Percentiles rank a stretch among this genome's conserved stretches.
Evolutionary conservation across 2,888 invertebrate species (phyloP).

Genomic region (Panopea generosa): DNA sequence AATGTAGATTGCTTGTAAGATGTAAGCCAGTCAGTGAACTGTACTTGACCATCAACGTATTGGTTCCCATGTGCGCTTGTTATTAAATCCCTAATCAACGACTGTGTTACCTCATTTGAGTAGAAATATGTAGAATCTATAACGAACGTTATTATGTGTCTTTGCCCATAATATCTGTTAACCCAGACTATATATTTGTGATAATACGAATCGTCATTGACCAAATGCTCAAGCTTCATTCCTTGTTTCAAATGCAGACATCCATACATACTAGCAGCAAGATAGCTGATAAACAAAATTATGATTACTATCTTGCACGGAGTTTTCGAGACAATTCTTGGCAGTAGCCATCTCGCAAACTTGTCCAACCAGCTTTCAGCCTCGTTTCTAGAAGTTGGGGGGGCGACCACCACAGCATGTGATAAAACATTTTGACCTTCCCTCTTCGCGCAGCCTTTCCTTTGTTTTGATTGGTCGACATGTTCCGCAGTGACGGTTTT

Average conservation of each 20-base stretch:
- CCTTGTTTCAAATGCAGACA: constrained; percentile 56
- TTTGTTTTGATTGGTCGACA: constrained; percentile 31
- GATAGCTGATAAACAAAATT: constrained; percentile 65
- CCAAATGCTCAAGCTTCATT: constrained; percentile 44
- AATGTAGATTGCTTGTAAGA: constrained; percentile 10
- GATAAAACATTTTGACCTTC: constrained; percentile 16
- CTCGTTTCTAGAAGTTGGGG: constrained; percentile 45
- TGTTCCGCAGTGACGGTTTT: constrained; percentile 32
- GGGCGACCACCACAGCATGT: constrained; percentile 41
- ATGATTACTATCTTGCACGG: constrained; percentile 59
- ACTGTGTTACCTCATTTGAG: constrained; percentile 18
- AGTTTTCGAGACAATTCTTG: constrained; percentile 55
- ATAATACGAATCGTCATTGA: constrained; percentile 54
- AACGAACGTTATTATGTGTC: constrained; percentile 37
- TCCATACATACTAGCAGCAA: constrained; percentile 54
- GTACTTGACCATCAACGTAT: constrained; percentile 21
- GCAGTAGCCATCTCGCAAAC: constrained; percentile 62
- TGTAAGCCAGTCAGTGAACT: constrained; percentile 24
- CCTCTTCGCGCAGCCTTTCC: constrained; percentile 18
- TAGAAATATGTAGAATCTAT: constrained; percentile 32
- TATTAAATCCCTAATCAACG: constrained; percentile 19
- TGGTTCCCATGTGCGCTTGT: constrained; percentile 15
- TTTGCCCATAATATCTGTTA: constrained; percentile 27
- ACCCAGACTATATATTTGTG: constrained; percentile 43
- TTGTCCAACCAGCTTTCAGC: constrained; percentile 67